Base-by-base conservation (phyloP, 2,888 invertebrate genomes). In the Chrysolina oricalcia region DNA sequence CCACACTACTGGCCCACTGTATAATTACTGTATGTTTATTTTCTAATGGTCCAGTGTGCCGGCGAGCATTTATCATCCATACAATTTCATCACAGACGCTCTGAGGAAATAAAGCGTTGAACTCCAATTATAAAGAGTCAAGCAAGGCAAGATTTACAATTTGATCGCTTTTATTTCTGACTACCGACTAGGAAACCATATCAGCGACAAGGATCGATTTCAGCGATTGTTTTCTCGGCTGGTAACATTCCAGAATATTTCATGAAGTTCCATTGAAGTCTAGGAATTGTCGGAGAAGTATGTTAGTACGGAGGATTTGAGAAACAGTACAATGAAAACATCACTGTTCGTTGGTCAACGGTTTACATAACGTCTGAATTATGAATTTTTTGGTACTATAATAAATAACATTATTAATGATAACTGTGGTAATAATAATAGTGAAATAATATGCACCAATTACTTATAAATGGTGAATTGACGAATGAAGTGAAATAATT, bases 91-190 rank as follows among this genome's bases (percentile, higher is more conserved):
- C 66, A 71, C 62, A 64, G 56, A 48, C 53, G 66, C 65, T 62
- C 40, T 48, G 48, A 23, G 41, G 59, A 64, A 70, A 69, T 21
- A 41, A 43, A 50, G 59, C 53, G 41, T 68, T 21, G n/a, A 41
- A 75, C 62, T 67, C 72, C 64, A 68, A 70, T 76, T 72, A 73
- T 23, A n/a, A n/a, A n/a, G 53, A 70, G 59, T 23, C 67, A 62
- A 43, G 35, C 27, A 27, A 40, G 40, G 43, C 43, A n/a, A 68
- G 56, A 76, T 73, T 64, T 71, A 67, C 66, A 67, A 53, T 75
- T 75, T 75, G 65, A 75, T 70, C 40, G 75, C 68, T 70, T 68
- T 65, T 69, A 72, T 70, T 75, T 69, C 69, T 72, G 69, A 69
- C 64, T 69, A 69, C 63, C 35, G 68, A 72, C 59, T 70, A 65